These are phyloP conservation scores for Sebastiscus albofasciatus DNA, from an alignment of 2,797 vertebrate genomes.

Conservation along the genomic window DNA sequence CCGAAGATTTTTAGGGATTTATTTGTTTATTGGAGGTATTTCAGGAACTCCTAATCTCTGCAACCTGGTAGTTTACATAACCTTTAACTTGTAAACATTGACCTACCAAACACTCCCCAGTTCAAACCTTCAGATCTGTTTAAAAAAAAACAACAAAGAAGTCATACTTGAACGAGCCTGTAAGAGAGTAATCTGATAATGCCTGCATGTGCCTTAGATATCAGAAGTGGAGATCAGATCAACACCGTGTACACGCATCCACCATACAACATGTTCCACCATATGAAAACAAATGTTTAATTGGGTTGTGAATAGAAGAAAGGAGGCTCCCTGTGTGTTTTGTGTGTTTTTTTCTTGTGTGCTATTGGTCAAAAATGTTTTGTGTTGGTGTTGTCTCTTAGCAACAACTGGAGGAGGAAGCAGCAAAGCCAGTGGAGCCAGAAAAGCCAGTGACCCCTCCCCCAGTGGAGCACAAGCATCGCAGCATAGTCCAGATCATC, in stretches of 20 bases:
- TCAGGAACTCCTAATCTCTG: constrained; percentile 54
- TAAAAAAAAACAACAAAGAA: not conserved
- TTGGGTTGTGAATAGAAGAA: not conserved
- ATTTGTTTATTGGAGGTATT: constrained; percentile 62
- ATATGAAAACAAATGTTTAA: not conserved
- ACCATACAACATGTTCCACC: not conserved
- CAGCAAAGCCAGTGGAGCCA: constrained; percentile 96
- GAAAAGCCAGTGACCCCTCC: constrained; percentile 97
- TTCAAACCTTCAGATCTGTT: constrained; percentile 18
- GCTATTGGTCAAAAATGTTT: constrained; percentile 34
- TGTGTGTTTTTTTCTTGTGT: not conserved
- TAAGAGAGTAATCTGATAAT: constrained; percentile 35
- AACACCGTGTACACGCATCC: not conserved
- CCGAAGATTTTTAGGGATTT: constrained; percentile 35
- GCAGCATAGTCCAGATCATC: constrained; percentile 99
- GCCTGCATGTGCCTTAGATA: constrained; percentile 8
- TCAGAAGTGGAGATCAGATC: constrained; percentile 17
- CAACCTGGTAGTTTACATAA: constrained; percentile 59
- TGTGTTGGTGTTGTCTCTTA: constrained; percentile 84
- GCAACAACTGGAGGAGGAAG: constrained; percentile 99
- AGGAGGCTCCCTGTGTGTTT: not conserved
- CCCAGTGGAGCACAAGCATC: constrained; percentile 98
- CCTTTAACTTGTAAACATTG: constrained; percentile 58
- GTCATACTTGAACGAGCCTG: constrained; percentile 8
- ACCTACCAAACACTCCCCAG: constrained; percentile 39